Evolutionary conservation across 1,140 invertebrate species (phyloP), one percentile per base, ranked within the genome.

Genomic region (Heliothis virescens): DNA sequence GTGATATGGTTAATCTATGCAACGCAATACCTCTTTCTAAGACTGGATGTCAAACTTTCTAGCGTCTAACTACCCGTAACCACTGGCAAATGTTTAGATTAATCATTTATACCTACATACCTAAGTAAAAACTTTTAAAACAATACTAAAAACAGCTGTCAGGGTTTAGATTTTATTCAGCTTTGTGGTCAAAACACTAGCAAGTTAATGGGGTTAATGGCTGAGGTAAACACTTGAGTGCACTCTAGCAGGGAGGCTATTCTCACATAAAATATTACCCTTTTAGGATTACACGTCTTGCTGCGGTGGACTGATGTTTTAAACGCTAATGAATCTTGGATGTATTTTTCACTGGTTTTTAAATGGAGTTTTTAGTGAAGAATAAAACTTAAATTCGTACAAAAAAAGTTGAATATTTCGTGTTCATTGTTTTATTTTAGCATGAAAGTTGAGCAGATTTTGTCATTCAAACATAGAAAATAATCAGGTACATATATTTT

Each of bases 231-330:
- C 88, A 90, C 85, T 89, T 83, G 84, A 91, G 89, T 88, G 87
- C 89, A 88, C 87, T 88, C 79, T 74, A 75, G 75, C 72, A 83
- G 80, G 80, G 75, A 67, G 83, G 85, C 89, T 86, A 87, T 90
- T 89, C 86, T 87, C 87, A 85, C 82, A 88, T 91, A 90, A 91
- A 91, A 91, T 91, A 91, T 91, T 89, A 91, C 87, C 90, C 90
- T 91, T 91, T 91, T 86, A 91, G 90, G 87, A 85, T 87, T 87
- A 87, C 85, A 88, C 85, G 84, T 83, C 82, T 67, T 63, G 57
- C 80, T 85, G 86, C 62, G 86, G 82, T 81, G 77, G 73, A 81
- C 76, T 80, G 82, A 87, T 86, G 82, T 81, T 86, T 84, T 67
- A 81, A 80, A 79, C 76, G 67, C 79, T 85, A 87, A 87, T 84